Percentiles rank a stretch among this genome's conserved stretches.
These are phyloP conservation scores for Poecilus cupreus DNA, from an alignment of 2,888 invertebrate species.

Conservation along the genomic window DNA sequence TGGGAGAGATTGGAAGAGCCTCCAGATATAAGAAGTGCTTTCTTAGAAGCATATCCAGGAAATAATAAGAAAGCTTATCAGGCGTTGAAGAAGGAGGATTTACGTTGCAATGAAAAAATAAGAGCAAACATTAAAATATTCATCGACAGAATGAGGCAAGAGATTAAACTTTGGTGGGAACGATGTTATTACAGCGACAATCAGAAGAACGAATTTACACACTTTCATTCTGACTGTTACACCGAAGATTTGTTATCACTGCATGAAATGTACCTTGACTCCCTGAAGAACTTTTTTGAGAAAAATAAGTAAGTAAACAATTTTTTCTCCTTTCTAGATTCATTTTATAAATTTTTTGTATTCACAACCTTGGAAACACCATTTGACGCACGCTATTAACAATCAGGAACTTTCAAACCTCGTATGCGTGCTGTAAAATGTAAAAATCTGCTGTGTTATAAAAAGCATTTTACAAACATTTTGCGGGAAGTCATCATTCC, in stretches of 20 bases:
- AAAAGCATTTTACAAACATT: no score
- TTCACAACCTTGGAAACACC: no score
- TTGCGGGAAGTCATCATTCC: no score
- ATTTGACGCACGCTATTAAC: no score
- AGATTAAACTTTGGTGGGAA: slow-evolving; percentile 86
- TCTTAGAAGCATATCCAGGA: slow-evolving; percentile 78
- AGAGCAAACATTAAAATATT: slow-evolving; percentile 83
- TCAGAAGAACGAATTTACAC: slow-evolving; percentile 78
- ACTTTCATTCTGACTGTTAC: slow-evolving; percentile 81
- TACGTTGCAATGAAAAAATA: slow-evolving; percentile 84
- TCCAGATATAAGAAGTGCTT: slow-evolving; percentile 78
- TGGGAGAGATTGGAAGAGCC: slow-evolving; percentile 87
- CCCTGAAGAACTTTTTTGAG: slow-evolving; percentile 79
- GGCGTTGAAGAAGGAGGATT: slow-evolving; percentile 81
- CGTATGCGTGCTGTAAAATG: no score
- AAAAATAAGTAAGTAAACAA: slow-evolving; percentile 76
- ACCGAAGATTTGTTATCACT: slow-evolving; percentile 86
- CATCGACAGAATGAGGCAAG: slow-evolving; percentile 81
- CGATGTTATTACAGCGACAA: slow-evolving; percentile 81
- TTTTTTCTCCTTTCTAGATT: background rate
- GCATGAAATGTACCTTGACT: slow-evolving; percentile 86
- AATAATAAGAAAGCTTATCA: slow-evolving; percentile 76
- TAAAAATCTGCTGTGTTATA: no score
- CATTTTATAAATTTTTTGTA: no score
- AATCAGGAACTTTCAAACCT: no score